Conservation (phyloP, 2,797 vertebrate genomes). For the Sebastes nivosus region DNA sequence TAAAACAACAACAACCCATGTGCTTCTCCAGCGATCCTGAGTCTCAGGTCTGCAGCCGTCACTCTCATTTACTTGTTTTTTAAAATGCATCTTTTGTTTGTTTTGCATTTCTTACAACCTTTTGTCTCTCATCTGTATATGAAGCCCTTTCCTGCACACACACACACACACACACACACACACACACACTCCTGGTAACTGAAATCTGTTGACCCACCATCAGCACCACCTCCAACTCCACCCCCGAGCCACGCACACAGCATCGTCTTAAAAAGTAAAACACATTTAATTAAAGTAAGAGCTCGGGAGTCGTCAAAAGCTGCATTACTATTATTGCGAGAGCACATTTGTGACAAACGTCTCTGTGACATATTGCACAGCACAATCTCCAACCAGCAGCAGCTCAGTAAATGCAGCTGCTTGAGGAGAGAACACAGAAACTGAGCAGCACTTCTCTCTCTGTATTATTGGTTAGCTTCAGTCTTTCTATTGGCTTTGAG, state of each 20-base stretch:
- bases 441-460: neutral
- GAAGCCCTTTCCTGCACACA: neutral
- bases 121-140: neutral
- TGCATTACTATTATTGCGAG: constrained; percentile 76
- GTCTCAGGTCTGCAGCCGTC: neutral
- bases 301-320: constrained; percentile 77
- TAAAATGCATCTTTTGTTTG: neutral
- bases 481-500: neutral
- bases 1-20: neutral
- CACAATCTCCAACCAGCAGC: constrained; percentile 23
- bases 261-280: constrained; percentile 73
- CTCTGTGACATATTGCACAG: constrained; percentile 49
- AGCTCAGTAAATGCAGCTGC: constrained; percentile 1
- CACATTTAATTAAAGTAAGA: constrained; percentile 88
- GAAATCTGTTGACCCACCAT: constrained; percentile 45
- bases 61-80: neutral
- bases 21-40: neutral
- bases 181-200: neutral
- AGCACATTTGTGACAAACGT: constrained; percentile 72
- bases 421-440: constrained; percentile 7
- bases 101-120: neutral
- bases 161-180: neutral
- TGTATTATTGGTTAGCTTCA: neutral
- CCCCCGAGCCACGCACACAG: neutral
- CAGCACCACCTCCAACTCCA: neutral